A percentile compares a stretch with the other conserved stretches of the same genome.
Conservation (phyloP, 2,888 invertebrate species). For the Caprella mutica region DNA sequence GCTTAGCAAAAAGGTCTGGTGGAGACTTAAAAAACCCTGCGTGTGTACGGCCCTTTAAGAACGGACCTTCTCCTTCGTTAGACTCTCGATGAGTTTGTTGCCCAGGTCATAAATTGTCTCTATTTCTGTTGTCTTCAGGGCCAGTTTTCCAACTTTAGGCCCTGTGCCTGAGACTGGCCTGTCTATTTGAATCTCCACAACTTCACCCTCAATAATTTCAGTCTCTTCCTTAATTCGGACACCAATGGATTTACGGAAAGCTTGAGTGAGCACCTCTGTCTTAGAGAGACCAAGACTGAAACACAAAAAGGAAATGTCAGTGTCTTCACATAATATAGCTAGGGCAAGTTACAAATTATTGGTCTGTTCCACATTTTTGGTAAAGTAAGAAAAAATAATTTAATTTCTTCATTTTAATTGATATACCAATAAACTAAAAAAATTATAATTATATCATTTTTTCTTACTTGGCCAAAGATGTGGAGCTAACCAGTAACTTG, state of each 20-base stretch:
- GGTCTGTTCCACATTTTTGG: no score
- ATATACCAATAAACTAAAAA: no score
- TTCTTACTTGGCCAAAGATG: no score
- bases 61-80: conserved; percentile 84
- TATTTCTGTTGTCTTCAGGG: conserved; percentile 98
- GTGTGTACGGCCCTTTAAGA: no score
- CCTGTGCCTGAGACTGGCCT: conserved; percentile 82
- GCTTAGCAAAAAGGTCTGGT: no score
- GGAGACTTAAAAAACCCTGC: no score
- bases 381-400: no score
- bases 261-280: conserved; percentile 93
- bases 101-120: conserved; percentile 98
- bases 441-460: no score
- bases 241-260: conserved; percentile 66
- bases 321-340: no score
- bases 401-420: no score
- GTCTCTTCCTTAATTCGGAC: conserved; percentile 94
- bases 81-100: conserved; percentile 92
- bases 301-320: not conserved
- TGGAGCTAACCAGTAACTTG: no score
- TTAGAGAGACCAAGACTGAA: conserved; percentile 95
- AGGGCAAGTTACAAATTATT: no score
- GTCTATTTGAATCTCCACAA: conserved; percentile 93
- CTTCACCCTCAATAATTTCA: conserved; percentile 97
- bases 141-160: conserved; percentile 80